Percentiles rank a stretch among this genome's conserved stretches.
Evolutionary conservation across 2,113 vertebrate species (phyloP).

Genomic region (Struthidea cinerea): DNA sequence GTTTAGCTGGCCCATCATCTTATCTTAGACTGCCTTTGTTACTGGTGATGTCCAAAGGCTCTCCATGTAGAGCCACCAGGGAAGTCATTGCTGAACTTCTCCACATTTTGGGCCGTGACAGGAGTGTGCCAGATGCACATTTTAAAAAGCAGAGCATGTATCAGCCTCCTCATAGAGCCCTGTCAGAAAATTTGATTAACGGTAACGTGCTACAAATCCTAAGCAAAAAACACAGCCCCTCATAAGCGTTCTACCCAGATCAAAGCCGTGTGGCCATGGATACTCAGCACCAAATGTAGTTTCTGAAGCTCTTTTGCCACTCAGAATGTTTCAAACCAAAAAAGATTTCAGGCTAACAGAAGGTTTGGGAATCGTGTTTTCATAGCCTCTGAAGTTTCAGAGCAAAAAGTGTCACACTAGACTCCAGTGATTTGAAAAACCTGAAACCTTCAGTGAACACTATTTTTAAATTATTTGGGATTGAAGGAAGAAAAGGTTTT

Average conservation of each 20-base stretch:
- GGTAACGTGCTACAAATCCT: not conserved
- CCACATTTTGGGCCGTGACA: not conserved
- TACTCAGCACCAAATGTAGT: slow-evolving; percentile 18
- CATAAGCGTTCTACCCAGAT: slow-evolving; percentile 39
- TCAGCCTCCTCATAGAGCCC: not conserved
- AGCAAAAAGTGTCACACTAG: not conserved
- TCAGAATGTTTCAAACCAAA: slow-evolving; percentile 13
- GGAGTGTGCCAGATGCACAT: not conserved
- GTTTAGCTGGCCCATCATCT: not conserved
- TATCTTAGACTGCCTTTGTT: not conserved
- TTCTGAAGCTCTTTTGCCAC: slow-evolving; percentile 42
- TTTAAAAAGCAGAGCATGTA: slow-evolving; percentile 11
- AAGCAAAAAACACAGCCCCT: not conserved
- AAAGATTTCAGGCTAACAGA: not conserved
- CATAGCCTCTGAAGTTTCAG: not conserved
- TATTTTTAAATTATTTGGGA: slow-evolving; percentile 28
- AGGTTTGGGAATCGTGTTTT: not conserved
- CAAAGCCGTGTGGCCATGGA: slow-evolving; percentile 40
- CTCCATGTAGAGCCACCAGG: not conserved
- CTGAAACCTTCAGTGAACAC: not conserved
- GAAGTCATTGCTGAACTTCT: not conserved
- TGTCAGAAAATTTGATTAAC: slow-evolving; percentile 28
- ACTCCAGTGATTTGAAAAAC: slow-evolving; percentile 19
- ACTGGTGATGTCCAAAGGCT: not conserved
- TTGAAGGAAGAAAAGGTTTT: slow-evolving; percentile 51